Evolutionary conservation across 1,140 invertebrate genomes (phyloP).

Genomic region (Diabrotica undecimpunctata): DNA sequence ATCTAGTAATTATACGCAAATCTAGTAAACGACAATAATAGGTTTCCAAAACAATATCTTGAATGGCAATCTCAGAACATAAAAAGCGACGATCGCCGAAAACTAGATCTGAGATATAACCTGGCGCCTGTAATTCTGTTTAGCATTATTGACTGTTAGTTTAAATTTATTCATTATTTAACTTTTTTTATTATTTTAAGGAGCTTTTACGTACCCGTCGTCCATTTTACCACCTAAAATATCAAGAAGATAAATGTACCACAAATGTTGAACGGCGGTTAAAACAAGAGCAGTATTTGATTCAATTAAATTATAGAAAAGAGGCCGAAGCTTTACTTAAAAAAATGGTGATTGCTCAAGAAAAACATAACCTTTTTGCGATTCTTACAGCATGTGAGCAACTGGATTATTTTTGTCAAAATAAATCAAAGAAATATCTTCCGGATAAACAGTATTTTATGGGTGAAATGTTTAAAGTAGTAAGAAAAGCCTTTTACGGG

Average conservation of each 20-base stretch:
- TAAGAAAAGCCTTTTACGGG: conserved; percentile 35
- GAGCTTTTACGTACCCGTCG: conserved; percentile 51
- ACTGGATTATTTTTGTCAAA: neutral
- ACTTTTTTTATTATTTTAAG: neutral
- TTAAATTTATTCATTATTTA: too few relatives aligned
- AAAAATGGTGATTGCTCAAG: conserved; percentile 48
- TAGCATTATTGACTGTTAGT: too few relatives aligned
- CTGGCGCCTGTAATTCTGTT: too few relatives aligned
- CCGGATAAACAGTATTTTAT: neutral
- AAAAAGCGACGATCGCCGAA: too few relatives aligned
- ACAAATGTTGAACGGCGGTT: conserved; percentile 49
- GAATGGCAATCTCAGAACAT: too few relatives aligned
- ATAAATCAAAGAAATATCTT: neutral
- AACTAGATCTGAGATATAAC: too few relatives aligned
- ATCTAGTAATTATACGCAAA: too few relatives aligned
- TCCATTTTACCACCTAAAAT: conserved; percentile 55
- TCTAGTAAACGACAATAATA: too few relatives aligned
- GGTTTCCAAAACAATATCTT: too few relatives aligned
- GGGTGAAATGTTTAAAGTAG: neutral
- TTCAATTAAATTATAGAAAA: conserved; percentile 47
- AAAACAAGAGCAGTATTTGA: conserved; percentile 45
- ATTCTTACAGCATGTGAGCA: conserved; percentile 12
- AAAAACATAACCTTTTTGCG: conserved; percentile 45
- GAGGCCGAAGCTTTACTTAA: conserved; percentile 49
- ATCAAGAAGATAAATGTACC: conserved; percentile 51